These are phyloP conservation scores for Chelonia mydas DNA, from an alignment of 2,797 vertebrate genomes.

Conservation along the genomic window DNA sequence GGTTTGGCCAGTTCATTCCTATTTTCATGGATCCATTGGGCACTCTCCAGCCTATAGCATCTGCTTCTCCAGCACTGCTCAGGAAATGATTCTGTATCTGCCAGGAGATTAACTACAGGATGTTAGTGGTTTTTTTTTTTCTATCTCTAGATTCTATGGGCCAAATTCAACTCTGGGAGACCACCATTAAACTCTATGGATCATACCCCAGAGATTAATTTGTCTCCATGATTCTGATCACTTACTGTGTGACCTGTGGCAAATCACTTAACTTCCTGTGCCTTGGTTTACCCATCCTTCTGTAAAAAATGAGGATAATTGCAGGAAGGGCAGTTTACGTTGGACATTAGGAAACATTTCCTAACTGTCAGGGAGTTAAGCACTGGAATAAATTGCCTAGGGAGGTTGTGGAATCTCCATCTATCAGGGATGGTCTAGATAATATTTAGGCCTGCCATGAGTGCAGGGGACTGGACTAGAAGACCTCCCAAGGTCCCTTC, in stretches of 20 bases:
- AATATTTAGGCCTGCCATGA: no score
- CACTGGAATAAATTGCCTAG: no score
- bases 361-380: no score
- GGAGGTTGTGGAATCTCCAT: no score
- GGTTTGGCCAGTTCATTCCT: neutral
- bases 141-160: constrained; percentile 66
- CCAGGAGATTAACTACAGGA: constrained; percentile 67
- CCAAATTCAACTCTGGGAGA: constrained; percentile 70
- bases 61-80: constrained; percentile 24
- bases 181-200: constrained; percentile 71
- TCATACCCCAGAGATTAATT: constrained; percentile 73
- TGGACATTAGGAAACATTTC: no score
- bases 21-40: constrained; percentile 3
- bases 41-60: constrained; percentile 11
- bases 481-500: no score
- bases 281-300: constrained; percentile 2
- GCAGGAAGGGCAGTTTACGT: no score
- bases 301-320: constrained; percentile 19
- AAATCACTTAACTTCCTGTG: constrained; percentile 49
- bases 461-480: no score
- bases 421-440: no score
- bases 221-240: constrained; percentile 58
- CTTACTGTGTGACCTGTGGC: constrained; percentile 64
- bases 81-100: constrained; percentile 51
- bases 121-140: constrained; percentile 65